Percentiles rank a stretch among this genome's conserved stretches.
These are phyloP conservation scores for Notarius quadriscutis DNA, from an alignment of 2,113 vertebrate species.

Conservation along the genomic window DNA sequence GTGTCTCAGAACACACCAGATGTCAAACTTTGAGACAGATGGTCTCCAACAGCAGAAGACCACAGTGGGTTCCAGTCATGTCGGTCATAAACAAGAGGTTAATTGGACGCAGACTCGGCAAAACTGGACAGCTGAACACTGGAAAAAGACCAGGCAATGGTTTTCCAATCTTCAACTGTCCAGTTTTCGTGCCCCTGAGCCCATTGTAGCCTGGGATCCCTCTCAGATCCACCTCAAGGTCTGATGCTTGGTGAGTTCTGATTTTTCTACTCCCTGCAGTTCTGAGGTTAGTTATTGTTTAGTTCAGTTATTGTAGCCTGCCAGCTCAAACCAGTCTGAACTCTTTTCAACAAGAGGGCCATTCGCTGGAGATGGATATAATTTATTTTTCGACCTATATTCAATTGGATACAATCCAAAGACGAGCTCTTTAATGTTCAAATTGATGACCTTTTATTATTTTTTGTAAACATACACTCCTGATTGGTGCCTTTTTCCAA, in stretches of 20 bases:
- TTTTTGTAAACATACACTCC: too few relatives aligned
- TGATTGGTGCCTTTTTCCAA: too few relatives aligned
- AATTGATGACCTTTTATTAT: too few relatives aligned
- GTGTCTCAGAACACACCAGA: not conserved
- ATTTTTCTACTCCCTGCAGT: not conserved
- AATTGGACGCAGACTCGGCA: not conserved
- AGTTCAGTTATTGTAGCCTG: not conserved
- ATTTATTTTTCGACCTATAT: not conserved
- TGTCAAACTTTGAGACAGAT: not conserved
- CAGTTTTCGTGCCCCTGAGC: not conserved
- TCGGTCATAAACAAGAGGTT: not conserved
- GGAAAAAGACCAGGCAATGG: not conserved
- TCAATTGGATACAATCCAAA: not conserved
- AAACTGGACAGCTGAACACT: not conserved
- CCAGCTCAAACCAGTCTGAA: not conserved
- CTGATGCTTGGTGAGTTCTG: not conserved
- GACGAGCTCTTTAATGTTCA: too few relatives aligned
- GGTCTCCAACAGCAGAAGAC: not conserved
- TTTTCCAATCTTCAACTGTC: not conserved
- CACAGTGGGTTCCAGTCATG: not conserved
- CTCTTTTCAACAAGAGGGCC: not conserved
- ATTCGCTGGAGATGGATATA: not conserved
- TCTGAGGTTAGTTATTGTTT: not conserved
- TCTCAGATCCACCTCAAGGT: not conserved
- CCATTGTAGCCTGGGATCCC: not conserved